Percentiles rank a stretch among this genome's conserved stretches.
These are phyloP conservation scores for Danio choprae DNA, from an alignment of 2,797 vertebrate genomes.

Conservation along the genomic window DNA sequence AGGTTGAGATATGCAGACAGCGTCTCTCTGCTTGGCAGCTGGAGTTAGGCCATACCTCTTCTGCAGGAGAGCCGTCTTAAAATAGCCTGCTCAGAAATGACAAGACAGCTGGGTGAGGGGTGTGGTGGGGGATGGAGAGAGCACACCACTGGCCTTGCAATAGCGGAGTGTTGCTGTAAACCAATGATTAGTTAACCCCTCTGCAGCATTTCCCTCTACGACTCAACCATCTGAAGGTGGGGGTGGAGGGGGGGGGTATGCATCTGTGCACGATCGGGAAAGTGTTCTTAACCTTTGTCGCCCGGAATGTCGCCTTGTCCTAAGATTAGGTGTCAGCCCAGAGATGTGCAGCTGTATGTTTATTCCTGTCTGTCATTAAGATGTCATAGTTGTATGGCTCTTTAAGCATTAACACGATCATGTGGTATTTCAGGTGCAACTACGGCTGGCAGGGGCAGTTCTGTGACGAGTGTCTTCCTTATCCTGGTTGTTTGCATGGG, in stretches of 20 bases:
- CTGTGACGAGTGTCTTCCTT: slow-evolving; percentile 89
- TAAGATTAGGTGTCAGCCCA: slow-evolving; percentile 68
- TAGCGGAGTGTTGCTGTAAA: slow-evolving; percentile 69
- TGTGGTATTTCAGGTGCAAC: slow-evolving; percentile 83
- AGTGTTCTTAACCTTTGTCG: slow-evolving; percentile 77
- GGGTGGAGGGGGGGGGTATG: slow-evolving; percentile 2
- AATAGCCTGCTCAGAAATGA: slow-evolving; percentile 82
- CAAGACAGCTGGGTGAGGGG: slow-evolving; percentile 78
- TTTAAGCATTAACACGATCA: slow-evolving; percentile 50
- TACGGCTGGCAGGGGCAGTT: slow-evolving; percentile 94
- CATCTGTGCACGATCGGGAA: slow-evolving; percentile 60
- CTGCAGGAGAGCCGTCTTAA: slow-evolving; percentile 73
- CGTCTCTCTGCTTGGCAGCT: slow-evolving; percentile 50
- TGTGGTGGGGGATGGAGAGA: slow-evolving; percentile 53
- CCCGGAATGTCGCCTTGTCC: slow-evolving; percentile 72
- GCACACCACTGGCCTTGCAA: slow-evolving; percentile 70
- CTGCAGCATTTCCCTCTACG: slow-evolving; percentile 48
- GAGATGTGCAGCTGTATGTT: slow-evolving; percentile 47
- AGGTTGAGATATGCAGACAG: slow-evolving; percentile 50
- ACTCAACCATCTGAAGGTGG: slow-evolving; percentile 9
- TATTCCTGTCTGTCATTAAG: slow-evolving; percentile 43
- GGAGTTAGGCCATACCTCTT: slow-evolving; percentile 66
- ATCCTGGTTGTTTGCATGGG: slow-evolving; percentile 93
- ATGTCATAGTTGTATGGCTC: background rate
- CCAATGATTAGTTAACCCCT: slow-evolving; percentile 63